Evolutionary conservation across 2,113 vertebrate species (phyloP).

Genomic region (Hypanus sabinus): DNA sequence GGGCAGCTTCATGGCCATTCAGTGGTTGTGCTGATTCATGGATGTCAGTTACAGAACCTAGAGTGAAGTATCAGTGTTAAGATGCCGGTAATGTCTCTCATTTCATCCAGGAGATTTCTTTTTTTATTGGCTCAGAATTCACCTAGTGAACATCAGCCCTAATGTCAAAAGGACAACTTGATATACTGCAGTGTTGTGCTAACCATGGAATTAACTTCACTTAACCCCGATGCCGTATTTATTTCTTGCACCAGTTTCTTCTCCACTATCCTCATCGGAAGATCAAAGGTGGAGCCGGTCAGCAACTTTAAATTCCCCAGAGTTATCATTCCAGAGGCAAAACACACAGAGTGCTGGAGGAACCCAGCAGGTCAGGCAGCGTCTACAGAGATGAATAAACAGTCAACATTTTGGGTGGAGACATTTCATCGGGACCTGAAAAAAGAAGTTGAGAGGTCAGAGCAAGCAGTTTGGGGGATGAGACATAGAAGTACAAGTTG

Average conservation of each 20-base stretch:
- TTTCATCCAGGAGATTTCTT: background rate
- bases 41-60: background rate
- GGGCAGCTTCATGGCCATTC: background rate
- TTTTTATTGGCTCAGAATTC: background rate
- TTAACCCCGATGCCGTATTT: slow-evolving; percentile 22
- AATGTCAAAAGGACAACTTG: slow-evolving; percentile 15
- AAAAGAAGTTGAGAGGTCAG: too few species aligned
- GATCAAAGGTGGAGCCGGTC: too few species aligned
- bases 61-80: background rate
- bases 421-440: too few species aligned
- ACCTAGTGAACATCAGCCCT: background rate
- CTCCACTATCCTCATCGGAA: background rate
- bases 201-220: slow-evolving; percentile 29
- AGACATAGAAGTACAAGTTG: too few species aligned
- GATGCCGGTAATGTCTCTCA: background rate
- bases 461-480: too few species aligned
- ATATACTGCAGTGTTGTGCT: background rate
- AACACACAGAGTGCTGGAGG: too few species aligned
- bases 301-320: too few species aligned
- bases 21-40: background rate
- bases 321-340: too few species aligned
- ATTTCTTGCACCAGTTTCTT: slow-evolving; percentile 17
- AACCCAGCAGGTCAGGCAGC: too few species aligned
- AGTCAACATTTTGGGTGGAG: too few species aligned
- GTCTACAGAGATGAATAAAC: too few species aligned